Conservation (phyloP, 2,797 vertebrate genomes). For the Fringilla coelebs region DNA sequence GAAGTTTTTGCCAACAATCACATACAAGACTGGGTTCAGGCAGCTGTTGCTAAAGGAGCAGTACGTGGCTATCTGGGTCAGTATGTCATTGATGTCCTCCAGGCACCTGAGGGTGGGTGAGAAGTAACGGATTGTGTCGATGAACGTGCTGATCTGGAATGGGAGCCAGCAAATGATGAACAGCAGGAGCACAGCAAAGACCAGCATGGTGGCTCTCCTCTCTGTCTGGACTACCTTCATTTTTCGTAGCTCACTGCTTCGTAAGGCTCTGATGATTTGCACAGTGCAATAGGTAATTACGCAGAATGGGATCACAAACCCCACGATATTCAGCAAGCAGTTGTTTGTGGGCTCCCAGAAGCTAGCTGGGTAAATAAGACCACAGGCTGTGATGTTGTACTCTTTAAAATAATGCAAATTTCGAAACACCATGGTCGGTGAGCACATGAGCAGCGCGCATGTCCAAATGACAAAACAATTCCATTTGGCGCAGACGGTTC, state of each 20-base stretch:
- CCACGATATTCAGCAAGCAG: slow-evolving; percentile 75
- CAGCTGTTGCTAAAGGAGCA: slow-evolving; percentile 87
- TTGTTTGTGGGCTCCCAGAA: slow-evolving; percentile 80
- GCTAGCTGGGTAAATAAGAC: slow-evolving; percentile 71
- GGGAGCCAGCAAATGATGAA: slow-evolving; percentile 87
- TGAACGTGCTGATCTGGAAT: slow-evolving; percentile 81
- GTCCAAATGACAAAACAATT: slow-evolving; percentile 83
- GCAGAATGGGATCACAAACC: slow-evolving; percentile 83
- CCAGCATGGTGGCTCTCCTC: slow-evolving; percentile 77
- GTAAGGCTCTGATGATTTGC: slow-evolving; percentile 78
- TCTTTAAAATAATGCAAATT: slow-evolving; percentile 51
- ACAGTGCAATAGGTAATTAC: slow-evolving; percentile 80
- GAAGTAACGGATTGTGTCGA: slow-evolving; percentile 76
- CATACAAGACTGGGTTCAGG: slow-evolving; percentile 88
- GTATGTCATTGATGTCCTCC: slow-evolving; percentile 63
- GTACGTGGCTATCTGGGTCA: slow-evolving; percentile 77
- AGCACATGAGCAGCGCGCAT: slow-evolving; percentile 78
- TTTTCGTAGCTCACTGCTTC: slow-evolving; percentile 69
- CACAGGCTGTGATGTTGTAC: slow-evolving; percentile 73
- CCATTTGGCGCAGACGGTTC: slow-evolving; percentile 74
- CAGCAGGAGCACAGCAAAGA: slow-evolving; percentile 80
- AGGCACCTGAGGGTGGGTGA: slow-evolving; percentile 63
- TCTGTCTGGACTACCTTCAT: slow-evolving; percentile 74
- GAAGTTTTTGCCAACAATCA: slow-evolving; percentile 88
- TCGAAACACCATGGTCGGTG: slow-evolving; percentile 80